Evolutionary conservation across 2,888 invertebrate species (phyloP).

Genomic region (Neria commutata): DNA sequence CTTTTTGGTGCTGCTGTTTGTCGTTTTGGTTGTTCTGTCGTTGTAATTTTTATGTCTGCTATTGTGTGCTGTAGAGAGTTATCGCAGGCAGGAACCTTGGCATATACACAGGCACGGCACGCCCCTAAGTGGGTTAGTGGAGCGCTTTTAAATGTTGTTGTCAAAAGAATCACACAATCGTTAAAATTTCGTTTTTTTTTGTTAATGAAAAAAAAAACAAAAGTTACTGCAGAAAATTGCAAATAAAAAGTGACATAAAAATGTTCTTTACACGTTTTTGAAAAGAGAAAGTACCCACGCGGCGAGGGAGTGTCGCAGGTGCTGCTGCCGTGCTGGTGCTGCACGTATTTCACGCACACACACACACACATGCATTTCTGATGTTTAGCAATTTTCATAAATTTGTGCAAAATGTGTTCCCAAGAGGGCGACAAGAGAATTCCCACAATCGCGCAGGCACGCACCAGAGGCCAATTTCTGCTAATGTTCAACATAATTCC

Average conservation of each 20-base stretch:
- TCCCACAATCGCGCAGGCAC: too few relatives aligned
- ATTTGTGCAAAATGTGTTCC: too few relatives aligned
- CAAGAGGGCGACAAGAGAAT: too few relatives aligned
- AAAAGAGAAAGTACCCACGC: conserved; percentile 60
- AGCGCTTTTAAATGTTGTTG: conserved; percentile 26
- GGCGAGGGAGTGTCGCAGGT: conserved; percentile 36
- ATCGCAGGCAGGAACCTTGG: conserved; percentile 40
- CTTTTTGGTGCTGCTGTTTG: neutral
- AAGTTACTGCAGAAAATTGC: too few relatives aligned
- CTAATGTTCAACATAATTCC: too few relatives aligned
- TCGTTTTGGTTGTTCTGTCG: conserved; percentile 30
- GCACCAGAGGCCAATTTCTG: too few relatives aligned
- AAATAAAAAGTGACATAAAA: conserved; percentile 47
- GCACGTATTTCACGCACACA: too few relatives aligned
- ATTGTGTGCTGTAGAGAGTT: conserved; percentile 41
- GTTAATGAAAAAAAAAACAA: too few relatives aligned
- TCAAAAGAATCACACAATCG: conserved; percentile 15
- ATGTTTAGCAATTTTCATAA: too few relatives aligned
- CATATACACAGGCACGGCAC: conserved; percentile 38
- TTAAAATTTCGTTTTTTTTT: too few relatives aligned
- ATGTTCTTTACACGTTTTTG: conserved; percentile 50
- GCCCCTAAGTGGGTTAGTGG: conserved; percentile 45
- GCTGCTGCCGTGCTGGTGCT: neutral
- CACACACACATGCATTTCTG: too few relatives aligned
- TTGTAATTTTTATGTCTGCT: conserved; percentile 20